Percentiles rank a stretch among this genome's conserved stretches.
phyloP scores from a whole-genome alignment of 2,888 invertebrate species.

The Exocentrus adspersus region DNA sequence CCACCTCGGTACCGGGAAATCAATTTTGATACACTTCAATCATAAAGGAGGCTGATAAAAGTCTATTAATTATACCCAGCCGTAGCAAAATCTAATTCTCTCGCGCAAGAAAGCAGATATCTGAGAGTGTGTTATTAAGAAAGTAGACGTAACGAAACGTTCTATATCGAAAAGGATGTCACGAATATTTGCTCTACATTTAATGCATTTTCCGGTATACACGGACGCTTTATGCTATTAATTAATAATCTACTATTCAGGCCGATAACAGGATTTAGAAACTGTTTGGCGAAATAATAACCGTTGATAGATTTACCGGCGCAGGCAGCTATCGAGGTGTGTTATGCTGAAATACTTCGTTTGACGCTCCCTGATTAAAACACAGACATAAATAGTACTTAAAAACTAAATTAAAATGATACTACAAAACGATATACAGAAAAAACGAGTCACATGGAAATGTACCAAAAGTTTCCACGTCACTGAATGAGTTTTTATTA shows the following conservation, averaged over 20 bases:
- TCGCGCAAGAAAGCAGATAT: constrained; percentile 28
- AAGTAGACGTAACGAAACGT: constrained; percentile 60
- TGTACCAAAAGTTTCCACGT: no score
- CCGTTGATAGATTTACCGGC: neutral
- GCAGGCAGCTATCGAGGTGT: no score
- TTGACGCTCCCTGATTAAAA: no score
- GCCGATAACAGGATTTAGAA: constrained; percentile 27
- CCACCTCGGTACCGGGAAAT: constrained; percentile 8
- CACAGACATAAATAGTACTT: no score
- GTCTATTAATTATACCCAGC: constrained; percentile 2
- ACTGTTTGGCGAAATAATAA: neutral
- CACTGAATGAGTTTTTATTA: no score
- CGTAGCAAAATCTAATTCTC: constrained; percentile 40
- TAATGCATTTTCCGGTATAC: constrained; percentile 32
- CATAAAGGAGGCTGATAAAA: constrained; percentile 5
- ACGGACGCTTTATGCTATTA: neutral
- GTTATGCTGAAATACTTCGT: no score
- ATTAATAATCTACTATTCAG: constrained; percentile 23
- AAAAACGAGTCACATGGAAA: no score
- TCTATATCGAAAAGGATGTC: constrained; percentile 57
- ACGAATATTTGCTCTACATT: constrained; percentile 55
- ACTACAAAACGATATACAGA: no score
- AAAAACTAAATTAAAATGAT: no score
- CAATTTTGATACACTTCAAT: constrained; percentile 22
- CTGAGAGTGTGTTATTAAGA: constrained; percentile 54